Evolutionary conservation across 2,888 invertebrate species (phyloP), one percentile per base, ranked within the genome.

Genomic region (Cyrtodaria siliqua): DNA sequence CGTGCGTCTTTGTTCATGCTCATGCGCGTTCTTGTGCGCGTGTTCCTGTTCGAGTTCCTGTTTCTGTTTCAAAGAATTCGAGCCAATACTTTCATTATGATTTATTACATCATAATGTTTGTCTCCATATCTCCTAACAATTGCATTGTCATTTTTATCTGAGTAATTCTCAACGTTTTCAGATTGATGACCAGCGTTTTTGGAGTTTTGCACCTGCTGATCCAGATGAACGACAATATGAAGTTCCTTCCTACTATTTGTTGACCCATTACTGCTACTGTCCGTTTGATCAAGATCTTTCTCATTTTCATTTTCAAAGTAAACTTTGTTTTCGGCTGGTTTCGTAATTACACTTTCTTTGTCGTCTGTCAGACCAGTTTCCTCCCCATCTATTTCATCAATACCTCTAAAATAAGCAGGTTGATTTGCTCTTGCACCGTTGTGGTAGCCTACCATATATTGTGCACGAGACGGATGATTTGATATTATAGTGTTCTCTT

Each of bases 401-500:
- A 8, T 4, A 33, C 33, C 6, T 33, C 6, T 8, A 33, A 33
- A 4, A 33, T 4, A 14, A 40, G 20, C 12, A 4, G 20, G 2
- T 38, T 40, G 1, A 40, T 2, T 14, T 9, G 9, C 24, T 6
- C 38, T 33, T 4, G 8, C 27, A 20, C 38, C 52, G 49, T 14
- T 52, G 9, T n/a, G 16, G 8, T 14, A 16, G 20, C 24, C 24
- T 23, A 23, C 49, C 2, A 3, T 18, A 3, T 20, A 12, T 2
- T 49, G 12, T 3, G 49, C 27, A 23, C n/a, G 26, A 8, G n/a
- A 20, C 14, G 33, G 18, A 29, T 18, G 2, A 9, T 56, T 56
- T 6, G 55, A 56, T 33, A 57, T 40, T 6, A 16, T 42, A 12
- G 20, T 40, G 20, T 56, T 56, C 23, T 66, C 66, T 23, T 56